Percentiles rank a stretch among this genome's conserved stretches.
These are phyloP conservation scores for Drosophila vallismaia DNA, from an alignment of 2,888 invertebrate genomes.

Conservation along the genomic window DNA sequence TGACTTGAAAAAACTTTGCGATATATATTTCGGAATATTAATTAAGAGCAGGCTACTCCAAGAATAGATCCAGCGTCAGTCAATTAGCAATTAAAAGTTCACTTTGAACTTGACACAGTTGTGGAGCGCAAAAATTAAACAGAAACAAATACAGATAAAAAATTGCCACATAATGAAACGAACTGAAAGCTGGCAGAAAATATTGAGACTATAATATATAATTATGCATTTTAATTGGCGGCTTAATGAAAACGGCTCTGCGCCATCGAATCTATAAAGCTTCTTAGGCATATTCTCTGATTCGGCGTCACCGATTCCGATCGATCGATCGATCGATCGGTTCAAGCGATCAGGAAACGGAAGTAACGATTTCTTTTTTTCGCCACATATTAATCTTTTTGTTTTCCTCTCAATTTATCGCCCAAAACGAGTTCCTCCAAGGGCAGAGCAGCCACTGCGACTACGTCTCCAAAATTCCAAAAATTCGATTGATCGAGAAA, in stretches of 20 bases:
- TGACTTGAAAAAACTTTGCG: constrained; percentile 14
- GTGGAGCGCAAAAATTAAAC: constrained; percentile 22
- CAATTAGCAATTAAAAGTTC: constrained; percentile 52
- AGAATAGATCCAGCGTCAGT: constrained; percentile 57
- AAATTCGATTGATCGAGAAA: constrained; percentile 34
- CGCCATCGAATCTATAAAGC: constrained; percentile 34
- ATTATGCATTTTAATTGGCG: constrained; percentile 39
- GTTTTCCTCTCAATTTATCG: constrained; percentile 43
- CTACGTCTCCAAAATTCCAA: constrained; percentile 22
- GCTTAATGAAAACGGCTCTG: constrained; percentile 37
- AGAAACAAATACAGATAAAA: not conserved
- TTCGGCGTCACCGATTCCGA: constrained; percentile 36
- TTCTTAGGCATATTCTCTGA: constrained; percentile 49
- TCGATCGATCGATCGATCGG: constrained; percentile 39
- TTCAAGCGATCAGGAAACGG: constrained; percentile 71
- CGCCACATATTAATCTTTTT: constrained; percentile 60
- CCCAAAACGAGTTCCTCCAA: constrained; percentile 65
- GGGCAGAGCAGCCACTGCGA: constrained; percentile 58
- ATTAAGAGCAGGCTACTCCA: constrained; percentile 44
- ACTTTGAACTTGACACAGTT: constrained; percentile 71
- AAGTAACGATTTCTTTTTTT: constrained; percentile 54
- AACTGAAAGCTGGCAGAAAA: constrained; percentile 38
- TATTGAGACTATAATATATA: constrained; percentile 54
- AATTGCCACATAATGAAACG: constrained; percentile 19
- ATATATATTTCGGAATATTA: constrained; percentile 39